Evolutionary conservation across 2,888 invertebrate species (phyloP).

Genomic region (Keiferia lycopersicella): DNA sequence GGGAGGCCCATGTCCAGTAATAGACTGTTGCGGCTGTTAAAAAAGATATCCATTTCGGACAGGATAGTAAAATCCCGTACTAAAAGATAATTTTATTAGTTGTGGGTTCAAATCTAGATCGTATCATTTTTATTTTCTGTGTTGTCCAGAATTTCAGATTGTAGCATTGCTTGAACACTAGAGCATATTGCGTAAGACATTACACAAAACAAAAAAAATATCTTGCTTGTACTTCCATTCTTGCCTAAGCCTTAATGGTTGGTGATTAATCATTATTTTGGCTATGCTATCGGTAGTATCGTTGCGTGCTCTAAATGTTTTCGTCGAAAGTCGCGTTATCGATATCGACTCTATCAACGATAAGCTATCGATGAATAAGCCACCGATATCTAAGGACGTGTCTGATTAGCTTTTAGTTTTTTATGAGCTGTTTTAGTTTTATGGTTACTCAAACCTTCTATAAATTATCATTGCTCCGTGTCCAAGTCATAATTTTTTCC

Average conservation of each 20-base stretch:
- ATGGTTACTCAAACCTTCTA: neutral
- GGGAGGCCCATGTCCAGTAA: too few species aligned
- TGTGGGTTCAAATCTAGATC: too few species aligned
- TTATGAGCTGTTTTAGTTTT: constrained; percentile 4
- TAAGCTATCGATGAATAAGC: constrained; percentile 6
- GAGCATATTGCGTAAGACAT: too few species aligned
- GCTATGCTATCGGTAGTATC: neutral
- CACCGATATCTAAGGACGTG: neutral
- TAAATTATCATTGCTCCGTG: neutral
- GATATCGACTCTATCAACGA: constrained; percentile 1
- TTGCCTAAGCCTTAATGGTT: neutral
- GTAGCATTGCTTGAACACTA: too few species aligned
- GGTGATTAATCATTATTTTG: neutral
- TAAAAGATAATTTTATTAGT: too few species aligned
- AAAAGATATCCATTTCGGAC: too few species aligned
- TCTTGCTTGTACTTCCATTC: neutral
- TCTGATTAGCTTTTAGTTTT: constrained; percentile 3
- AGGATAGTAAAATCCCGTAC: too few species aligned
- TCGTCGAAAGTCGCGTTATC: neutral
- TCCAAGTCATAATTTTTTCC: neutral
- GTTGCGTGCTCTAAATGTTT: neutral
- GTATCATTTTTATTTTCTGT: too few species aligned
- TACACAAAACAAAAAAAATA: too few species aligned
- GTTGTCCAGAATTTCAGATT: too few species aligned
- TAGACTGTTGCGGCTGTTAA: too few species aligned